Conservation (phyloP, 2,113 vertebrate genomes). For the Tamias sibiricus region DNA sequence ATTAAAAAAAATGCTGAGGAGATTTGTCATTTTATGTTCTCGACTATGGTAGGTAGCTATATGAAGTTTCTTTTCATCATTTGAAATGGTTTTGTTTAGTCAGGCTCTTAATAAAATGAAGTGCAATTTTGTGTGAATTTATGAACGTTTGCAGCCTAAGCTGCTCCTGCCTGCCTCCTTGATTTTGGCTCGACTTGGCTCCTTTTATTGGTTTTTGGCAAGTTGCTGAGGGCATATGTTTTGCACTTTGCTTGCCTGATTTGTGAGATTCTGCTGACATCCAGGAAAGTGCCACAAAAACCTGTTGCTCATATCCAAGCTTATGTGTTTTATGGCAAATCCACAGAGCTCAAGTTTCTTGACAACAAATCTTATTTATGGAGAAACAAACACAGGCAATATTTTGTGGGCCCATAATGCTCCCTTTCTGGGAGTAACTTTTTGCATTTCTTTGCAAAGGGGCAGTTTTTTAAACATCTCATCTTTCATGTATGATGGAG, state of each 20-base stretch:
- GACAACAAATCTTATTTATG: slow-evolving; percentile 69
- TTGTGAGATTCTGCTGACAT: slow-evolving; percentile 72
- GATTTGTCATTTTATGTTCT: slow-evolving; percentile 8
- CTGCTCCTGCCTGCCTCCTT: not conserved
- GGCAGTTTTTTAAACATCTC: not conserved
- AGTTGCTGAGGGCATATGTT: slow-evolving; percentile 57
- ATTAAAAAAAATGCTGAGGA: not conserved
- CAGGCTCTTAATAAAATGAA: not conserved
- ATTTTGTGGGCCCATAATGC: not conserved
- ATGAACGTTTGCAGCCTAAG: not conserved
- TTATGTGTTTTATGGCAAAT: slow-evolving; percentile 52
- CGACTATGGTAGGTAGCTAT: not conserved
- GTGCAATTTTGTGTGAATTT: slow-evolving; percentile 14
- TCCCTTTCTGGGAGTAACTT: not conserved
- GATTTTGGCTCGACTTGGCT: slow-evolving; percentile 24
- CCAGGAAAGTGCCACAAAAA: slow-evolving; percentile 56
- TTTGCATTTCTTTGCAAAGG: not conserved
- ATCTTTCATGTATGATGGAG: not conserved
- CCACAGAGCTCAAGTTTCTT: slow-evolving; percentile 71
- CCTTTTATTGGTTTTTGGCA: slow-evolving; percentile 60
- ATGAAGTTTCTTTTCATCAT: not conserved
- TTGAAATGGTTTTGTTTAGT: not conserved
- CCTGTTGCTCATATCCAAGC: slow-evolving; percentile 42
- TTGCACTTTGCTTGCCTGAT: slow-evolving; percentile 57
- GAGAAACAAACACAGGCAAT: slow-evolving; percentile 48